These are phyloP conservation scores for Neodiprion virginianus DNA, from an alignment of 1,140 invertebrate genomes.

Conservation along the genomic window DNA sequence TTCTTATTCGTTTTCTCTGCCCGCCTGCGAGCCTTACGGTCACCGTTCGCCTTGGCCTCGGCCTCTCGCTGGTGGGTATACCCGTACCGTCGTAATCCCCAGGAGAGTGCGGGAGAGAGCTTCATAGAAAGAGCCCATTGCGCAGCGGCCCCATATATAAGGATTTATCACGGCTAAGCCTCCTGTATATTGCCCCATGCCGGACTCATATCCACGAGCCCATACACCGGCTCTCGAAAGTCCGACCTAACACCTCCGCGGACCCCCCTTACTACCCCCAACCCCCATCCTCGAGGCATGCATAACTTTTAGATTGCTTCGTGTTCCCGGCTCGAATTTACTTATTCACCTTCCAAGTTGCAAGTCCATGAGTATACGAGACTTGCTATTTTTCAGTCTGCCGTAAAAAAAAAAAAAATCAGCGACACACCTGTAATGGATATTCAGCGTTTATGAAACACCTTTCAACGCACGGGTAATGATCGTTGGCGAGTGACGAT, in stretches of 20 bases:
- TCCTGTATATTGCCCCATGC: slow-evolving; percentile 58
- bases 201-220: slow-evolving; percentile 30
- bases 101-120: slow-evolving; percentile 50
- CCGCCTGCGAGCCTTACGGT: not conserved
- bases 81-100: slow-evolving; percentile 50
- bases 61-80: slow-evolving; percentile 40
- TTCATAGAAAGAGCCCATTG: slow-evolving; percentile 55
- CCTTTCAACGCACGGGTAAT: not conserved
- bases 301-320: not conserved
- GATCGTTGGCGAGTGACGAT: too few species aligned
- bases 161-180: slow-evolving; percentile 62
- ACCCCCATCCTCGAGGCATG: not conserved
- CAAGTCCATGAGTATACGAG: not conserved
- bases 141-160: slow-evolving; percentile 59
- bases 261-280: not conserved
- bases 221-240: too few species aligned
- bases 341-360: not conserved
- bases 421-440: not conserved
- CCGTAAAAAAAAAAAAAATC: not conserved
- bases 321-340: not conserved
- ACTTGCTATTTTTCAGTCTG: not conserved
- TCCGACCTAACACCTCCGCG: too few species aligned
- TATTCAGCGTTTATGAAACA: not conserved
- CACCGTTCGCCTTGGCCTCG: not conserved
- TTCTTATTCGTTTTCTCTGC: slow-evolving; percentile 64